A percentile compares a stretch with the other conserved stretches of the same genome.
phyloP scores from a whole-genome alignment of 1,140 invertebrate species.

The Sarcophaga bullata region DNA sequence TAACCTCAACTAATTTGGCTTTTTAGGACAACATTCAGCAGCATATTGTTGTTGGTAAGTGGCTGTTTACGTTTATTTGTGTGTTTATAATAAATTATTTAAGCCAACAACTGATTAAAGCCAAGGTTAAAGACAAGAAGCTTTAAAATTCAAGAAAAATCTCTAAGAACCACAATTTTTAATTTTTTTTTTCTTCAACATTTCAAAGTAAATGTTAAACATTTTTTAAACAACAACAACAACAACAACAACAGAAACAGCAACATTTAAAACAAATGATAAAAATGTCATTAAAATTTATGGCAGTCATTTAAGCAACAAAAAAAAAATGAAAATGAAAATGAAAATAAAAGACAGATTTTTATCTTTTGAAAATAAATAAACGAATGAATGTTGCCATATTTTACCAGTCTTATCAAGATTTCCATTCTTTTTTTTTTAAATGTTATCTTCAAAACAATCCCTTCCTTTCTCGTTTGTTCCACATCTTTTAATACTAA shows the following conservation, averaged over 20 bases:
- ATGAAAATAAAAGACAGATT: background rate
- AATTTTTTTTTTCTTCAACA: too few relatives aligned
- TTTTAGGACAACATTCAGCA: background rate
- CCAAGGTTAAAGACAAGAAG: slow-evolving; percentile 40
- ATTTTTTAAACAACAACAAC: too few relatives aligned
- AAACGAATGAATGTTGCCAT: background rate
- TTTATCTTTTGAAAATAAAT: background rate
- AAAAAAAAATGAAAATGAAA: background rate
- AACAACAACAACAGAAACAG: too few relatives aligned
- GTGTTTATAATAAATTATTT: background rate
- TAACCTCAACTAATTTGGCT: slow-evolving; percentile 29
- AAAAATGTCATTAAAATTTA: slow-evolving; percentile 11
- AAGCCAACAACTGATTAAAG: background rate
- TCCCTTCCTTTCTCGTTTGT: background rate
- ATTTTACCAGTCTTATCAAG: slow-evolving; percentile 6
- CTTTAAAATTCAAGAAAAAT: background rate
- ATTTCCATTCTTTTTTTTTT: background rate
- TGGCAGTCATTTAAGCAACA: background rate
- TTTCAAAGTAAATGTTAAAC: too few relatives aligned
- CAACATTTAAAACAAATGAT: background rate
- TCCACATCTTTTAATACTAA: background rate
- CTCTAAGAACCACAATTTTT: too few relatives aligned
- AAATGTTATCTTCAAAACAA: background rate
- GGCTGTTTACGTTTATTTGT: background rate
- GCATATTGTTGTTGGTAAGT: background rate